phyloP scores from a whole-genome alignment of 2,888 invertebrate genomes.

The Stenurella melanura region DNA sequence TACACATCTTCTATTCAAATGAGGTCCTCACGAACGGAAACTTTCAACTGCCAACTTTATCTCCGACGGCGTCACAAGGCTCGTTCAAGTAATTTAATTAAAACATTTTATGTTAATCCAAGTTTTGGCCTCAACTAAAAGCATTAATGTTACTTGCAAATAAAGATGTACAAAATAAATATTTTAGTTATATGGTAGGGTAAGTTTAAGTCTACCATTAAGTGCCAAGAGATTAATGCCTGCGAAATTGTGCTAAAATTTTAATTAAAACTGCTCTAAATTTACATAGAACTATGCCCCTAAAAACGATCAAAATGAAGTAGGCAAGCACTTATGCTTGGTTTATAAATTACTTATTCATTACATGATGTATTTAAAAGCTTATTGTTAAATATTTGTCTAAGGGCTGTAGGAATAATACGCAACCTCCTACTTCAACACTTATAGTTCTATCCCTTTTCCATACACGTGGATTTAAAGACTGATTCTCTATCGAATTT shows the following conservation, averaged over 20 bases:
- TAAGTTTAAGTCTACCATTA: constrained; percentile 21
- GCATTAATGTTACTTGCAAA: constrained; percentile 36
- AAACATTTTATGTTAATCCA: constrained; percentile 53
- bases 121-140: constrained; percentile 32
- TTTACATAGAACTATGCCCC: neutral
- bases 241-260: neutral
- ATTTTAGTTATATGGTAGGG: constrained; percentile 30
- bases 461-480: too few species aligned
- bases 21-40: constrained; percentile 18
- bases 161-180: constrained; percentile 36
- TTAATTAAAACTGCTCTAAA: constrained; percentile 27
- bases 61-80: constrained; percentile 34
- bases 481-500: too few species aligned
- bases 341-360: neutral
- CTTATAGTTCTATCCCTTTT: too few species aligned
- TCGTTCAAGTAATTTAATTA: constrained; percentile 50
- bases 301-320: neutral
- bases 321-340: neutral
- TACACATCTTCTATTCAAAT: constrained; percentile 37
- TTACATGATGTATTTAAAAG: neutral
- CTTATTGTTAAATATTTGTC: neutral
- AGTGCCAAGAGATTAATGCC: constrained; percentile 16
- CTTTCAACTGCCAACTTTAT: constrained; percentile 41
- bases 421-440: too few species aligned
- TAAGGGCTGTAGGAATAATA: too few species aligned